Evolutionary conservation across 2,797 vertebrate species (phyloP), one percentile per base, ranked within the genome.

Genomic region (Periophthalmus magnuspinnatus): DNA sequence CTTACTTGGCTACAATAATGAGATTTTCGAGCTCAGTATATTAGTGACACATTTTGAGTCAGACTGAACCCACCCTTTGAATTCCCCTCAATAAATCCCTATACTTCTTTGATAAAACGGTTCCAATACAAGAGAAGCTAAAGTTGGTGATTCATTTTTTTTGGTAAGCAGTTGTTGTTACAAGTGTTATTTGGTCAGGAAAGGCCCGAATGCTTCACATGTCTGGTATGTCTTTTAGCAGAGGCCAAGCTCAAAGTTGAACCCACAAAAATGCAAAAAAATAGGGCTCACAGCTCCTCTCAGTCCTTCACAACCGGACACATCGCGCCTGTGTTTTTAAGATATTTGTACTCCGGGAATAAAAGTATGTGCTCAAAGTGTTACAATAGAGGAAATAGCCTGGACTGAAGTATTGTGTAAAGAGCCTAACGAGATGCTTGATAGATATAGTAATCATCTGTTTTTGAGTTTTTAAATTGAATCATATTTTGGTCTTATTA

Each of bases 191-290:
- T 81, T 76, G 90, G 89, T 90, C 89, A 88, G 89, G 86, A 90
- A 91, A 74, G 79, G 83, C 82, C 78, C 73, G 84, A 83, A 84
- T 86, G 89, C 85, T 89, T 89, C 88, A 89, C 87, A 75, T 61
- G 87, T 91, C 89, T 93, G 90, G 88, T 90, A 92, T 92, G 88
- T 81, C 90, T 90, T 89, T 84, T 86, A 86, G 82, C 87, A 76
- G 76, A 6, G 84, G 90, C 90, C 88, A 90, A 90, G 89, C 82
- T 82, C 87, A 88, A 79, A 86, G 90, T 91, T 90, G 86, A 87
- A 81, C 87, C 89, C 89, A 89, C 91, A 90, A 88, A 87, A 88
- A 91, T 91, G 90, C 84, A 4, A 84, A 7, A 83, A 84, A 81
- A 16, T 2, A 86, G 84, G 83, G 82, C 78, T 90, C 88, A 81